Conservation (phyloP, 2,113 vertebrate species). For the Regulus satrapa region DNA sequence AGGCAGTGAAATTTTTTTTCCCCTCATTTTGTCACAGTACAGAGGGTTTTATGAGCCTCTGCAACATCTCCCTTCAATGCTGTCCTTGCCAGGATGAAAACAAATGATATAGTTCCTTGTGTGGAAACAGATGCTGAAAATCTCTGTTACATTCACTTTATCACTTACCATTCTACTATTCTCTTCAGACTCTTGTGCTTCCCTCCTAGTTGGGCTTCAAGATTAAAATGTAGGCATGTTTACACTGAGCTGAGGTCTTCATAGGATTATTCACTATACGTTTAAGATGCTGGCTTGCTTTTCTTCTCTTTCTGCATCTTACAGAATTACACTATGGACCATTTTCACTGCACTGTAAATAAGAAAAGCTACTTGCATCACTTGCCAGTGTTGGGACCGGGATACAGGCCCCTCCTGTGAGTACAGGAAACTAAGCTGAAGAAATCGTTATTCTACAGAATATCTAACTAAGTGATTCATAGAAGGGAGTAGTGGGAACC, state of each 20-base stretch:
- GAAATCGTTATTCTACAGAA: background rate
- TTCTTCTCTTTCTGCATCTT: background rate
- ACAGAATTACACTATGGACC: background rate
- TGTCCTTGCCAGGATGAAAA: background rate
- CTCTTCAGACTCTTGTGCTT: background rate
- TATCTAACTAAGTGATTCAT: background rate
- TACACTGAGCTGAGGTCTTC: background rate
- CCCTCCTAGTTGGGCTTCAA: background rate
- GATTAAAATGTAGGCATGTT: background rate
- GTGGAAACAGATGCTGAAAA: background rate
- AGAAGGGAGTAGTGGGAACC: background rate
- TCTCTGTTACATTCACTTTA: background rate
- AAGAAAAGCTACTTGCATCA: fast-evolving
- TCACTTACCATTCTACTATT: background rate
- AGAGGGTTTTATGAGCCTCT: background rate
- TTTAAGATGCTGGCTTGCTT: background rate
- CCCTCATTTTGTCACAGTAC: background rate
- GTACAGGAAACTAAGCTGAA: background rate
- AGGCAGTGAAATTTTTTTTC: background rate
- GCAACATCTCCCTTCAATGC: background rate
- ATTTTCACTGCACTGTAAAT: background rate
- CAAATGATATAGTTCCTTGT: background rate
- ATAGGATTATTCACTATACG: background rate
- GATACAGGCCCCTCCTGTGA: background rate
- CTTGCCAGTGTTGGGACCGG: background rate